A percentile compares a stretch with the other conserved stretches of the same genome.
phyloP scores from a whole-genome alignment of 2,888 invertebrate species.

The Tipula unca region DNA sequence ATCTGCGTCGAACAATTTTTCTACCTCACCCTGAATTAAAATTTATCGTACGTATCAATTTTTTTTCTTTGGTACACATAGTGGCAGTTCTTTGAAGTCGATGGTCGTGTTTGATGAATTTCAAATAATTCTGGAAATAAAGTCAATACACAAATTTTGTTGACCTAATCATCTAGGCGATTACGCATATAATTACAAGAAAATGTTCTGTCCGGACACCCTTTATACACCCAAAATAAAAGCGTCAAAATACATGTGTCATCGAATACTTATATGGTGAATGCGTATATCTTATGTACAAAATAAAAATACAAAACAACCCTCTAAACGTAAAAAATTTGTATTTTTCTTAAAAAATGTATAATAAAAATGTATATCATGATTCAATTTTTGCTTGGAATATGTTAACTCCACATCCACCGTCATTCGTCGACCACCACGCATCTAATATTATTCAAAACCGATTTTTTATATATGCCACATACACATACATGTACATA shows the following conservation, averaged over 20 bases:
- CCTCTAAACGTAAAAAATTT: background rate
- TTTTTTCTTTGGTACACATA: too few species aligned
- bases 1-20: too few species aligned
- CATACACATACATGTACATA: background rate
- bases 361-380: background rate
- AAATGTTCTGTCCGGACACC: background rate
- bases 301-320: background rate
- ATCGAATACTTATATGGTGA: background rate
- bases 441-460: background rate
- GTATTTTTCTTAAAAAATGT: background rate
- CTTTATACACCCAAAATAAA: background rate
- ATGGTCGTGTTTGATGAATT: too few species aligned
- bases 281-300: background rate
- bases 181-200: background rate
- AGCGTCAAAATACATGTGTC: background rate
- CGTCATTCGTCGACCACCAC: background rate
- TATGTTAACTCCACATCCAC: background rate
- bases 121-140: too few species aligned
- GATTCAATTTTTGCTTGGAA: background rate
- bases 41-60: too few species aligned
- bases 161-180: background rate
- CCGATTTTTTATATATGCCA: background rate
- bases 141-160: background rate
- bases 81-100: too few species aligned
- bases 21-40: too few species aligned